Conservation (phyloP, 2,113 vertebrate genomes). For the Plecotus auritus region DNA sequence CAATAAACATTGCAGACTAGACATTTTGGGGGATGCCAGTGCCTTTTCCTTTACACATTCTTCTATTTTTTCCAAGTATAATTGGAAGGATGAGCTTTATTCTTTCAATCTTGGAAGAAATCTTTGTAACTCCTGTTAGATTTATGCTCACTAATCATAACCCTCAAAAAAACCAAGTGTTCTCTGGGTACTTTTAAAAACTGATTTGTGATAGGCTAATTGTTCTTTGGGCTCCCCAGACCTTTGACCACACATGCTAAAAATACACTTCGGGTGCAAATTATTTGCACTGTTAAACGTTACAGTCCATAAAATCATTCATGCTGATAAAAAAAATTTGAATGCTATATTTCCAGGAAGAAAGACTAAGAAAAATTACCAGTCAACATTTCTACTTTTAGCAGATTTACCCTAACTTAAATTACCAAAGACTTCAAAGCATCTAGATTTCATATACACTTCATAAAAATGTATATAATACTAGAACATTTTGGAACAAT, state of each 20-base stretch:
- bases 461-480: background rate
- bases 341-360: conserved; percentile 18
- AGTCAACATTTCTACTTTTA: background rate
- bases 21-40: conserved; percentile 50
- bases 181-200: background rate
- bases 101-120: background rate
- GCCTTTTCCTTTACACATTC: conserved; percentile 35
- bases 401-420: background rate
- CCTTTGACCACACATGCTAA: background rate
- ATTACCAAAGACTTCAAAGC: background rate
- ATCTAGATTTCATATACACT: background rate
- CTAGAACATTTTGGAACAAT: background rate
- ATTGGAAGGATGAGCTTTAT: background rate
- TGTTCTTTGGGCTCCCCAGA: background rate
- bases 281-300: conserved; percentile 24
- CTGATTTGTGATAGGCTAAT: background rate
- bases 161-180: background rate
- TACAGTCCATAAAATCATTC: background rate
- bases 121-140: background rate
- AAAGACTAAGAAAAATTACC: background rate
- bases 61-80: conserved; percentile 62
- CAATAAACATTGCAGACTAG: conserved; percentile 47
- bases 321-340: background rate
- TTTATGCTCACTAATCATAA: background rate
- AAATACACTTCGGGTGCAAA: background rate